A percentile compares a stretch with the other conserved stretches of the same genome.
These are phyloP conservation scores for Oscheius onirici DNA, from an alignment of 2,888 invertebrate species.

Conservation along the genomic window DNA sequence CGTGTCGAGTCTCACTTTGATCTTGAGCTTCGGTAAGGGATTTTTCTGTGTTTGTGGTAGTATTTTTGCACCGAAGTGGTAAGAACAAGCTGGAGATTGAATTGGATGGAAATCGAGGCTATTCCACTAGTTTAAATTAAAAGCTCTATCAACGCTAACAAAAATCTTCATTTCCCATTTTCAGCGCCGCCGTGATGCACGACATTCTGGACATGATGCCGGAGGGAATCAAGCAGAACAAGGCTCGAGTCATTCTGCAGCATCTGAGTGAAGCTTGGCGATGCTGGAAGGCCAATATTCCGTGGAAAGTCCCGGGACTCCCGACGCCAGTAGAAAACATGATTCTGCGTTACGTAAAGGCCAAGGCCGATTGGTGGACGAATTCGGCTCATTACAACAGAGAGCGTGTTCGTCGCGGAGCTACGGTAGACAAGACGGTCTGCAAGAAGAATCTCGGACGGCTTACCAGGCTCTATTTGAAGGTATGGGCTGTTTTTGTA, in stretches of 20 bases:
- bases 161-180: too few species aligned
- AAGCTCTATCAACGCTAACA: too few species aligned
- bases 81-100: too few species aligned
- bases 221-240: slow-evolving; percentile 99
- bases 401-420: slow-evolving; percentile 97
- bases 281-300: slow-evolving; percentile 99
- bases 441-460: slow-evolving; percentile 99
- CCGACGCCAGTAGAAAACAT: slow-evolving; percentile 99
- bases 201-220: slow-evolving; percentile 99
- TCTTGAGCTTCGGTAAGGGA: slow-evolving; percentile 83
- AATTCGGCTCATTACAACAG: slow-evolving; percentile 99
- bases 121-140: too few species aligned
- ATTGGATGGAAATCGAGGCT: too few species aligned
- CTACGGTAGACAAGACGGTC: slow-evolving; percentile 99
- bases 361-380: slow-evolving; percentile 99
- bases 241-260: slow-evolving; percentile 96
- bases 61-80: too few species aligned
- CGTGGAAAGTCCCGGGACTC: slow-evolving; percentile 99
- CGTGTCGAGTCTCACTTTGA: slow-evolving; percentile 99
- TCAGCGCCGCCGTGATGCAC: slow-evolving; percentile 77
- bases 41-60: too few species aligned
- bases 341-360: slow-evolving; percentile 98
- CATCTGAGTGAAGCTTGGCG: slow-evolving; percentile 99
- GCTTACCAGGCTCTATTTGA: slow-evolving; percentile 93
- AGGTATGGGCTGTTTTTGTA: slow-evolving; percentile 73